Evolutionary conservation across 1,140 invertebrate species (phyloP).

Genomic region (Zaprionus ornatus): DNA sequence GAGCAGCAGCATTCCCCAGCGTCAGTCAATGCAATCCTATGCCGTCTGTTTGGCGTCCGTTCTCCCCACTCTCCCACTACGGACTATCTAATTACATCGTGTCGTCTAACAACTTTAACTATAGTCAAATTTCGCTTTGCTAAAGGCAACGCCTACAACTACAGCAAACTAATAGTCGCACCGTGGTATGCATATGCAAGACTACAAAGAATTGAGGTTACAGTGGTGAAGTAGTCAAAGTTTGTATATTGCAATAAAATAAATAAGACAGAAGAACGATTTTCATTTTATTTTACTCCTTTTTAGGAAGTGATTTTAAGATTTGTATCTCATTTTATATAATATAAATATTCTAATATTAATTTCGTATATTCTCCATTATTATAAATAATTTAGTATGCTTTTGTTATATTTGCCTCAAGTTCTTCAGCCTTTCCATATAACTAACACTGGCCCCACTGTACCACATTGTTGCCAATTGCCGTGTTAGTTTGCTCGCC

Average conservation of each 20-base stretch:
- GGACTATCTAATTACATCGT: conserved; percentile 72
- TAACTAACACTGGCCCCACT: conserved; percentile 7
- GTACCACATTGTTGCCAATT: conserved; percentile 35
- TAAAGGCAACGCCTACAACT: conserved; percentile 55
- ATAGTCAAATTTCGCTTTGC: conserved; percentile 33
- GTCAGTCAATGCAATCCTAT: conserved; percentile 32
- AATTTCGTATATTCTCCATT: neutral
- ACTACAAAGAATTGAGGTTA: neutral
- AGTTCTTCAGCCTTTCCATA: neutral
- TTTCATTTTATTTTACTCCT: too few species aligned
- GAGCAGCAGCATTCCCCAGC: conserved; percentile 56
- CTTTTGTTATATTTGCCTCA: neutral
- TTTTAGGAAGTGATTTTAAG: neutral
- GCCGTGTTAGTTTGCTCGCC: conserved; percentile 40
- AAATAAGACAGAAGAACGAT: neutral
- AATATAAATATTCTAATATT: neutral
- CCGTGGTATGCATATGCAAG: conserved; percentile 10
- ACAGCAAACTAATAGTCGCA: conserved; percentile 7
- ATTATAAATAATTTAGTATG: neutral
- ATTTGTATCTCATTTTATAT: too few species aligned
- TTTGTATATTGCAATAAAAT: neutral
- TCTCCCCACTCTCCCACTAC: neutral
- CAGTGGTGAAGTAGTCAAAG: neutral
- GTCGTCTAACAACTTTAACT: conserved; percentile 57
- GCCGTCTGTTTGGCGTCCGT: neutral